Conservation (phyloP, 2,888 invertebrate genomes). For the Campaea margaritaria region DNA sequence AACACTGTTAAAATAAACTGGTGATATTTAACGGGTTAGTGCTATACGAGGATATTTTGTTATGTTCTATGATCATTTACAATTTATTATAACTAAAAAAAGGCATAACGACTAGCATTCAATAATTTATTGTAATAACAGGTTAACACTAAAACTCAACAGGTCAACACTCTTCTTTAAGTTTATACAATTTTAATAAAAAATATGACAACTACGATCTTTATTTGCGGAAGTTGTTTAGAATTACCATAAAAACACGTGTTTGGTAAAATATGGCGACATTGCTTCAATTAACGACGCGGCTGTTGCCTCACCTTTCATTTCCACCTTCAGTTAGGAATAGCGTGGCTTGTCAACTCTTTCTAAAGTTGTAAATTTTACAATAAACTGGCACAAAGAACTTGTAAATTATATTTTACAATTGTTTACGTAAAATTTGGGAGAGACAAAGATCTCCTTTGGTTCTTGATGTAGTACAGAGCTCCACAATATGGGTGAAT, state of each 20-base stretch:
- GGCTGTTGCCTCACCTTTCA: too few relatives aligned
- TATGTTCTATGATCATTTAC: too few relatives aligned
- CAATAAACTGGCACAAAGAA: constrained; percentile 14
- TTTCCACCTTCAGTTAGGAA: not conserved
- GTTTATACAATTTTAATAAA: too few relatives aligned
- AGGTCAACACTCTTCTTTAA: too few relatives aligned
- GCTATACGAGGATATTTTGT: too few relatives aligned
- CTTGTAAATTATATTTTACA: constrained; percentile 71
- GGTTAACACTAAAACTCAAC: too few relatives aligned
- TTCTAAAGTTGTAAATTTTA: constrained; percentile 33
- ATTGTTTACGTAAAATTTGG: constrained; percentile 69
- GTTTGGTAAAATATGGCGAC: not conserved
- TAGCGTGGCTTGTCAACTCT: constrained; percentile 35
- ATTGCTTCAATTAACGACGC: constrained; percentile 11
- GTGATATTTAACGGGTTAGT: too few relatives aligned
- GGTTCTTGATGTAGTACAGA: constrained; percentile 37
- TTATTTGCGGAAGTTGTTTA: constrained; percentile 1
- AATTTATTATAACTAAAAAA: too few relatives aligned
- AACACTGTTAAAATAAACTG: too few relatives aligned
- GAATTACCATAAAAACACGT: constrained; percentile 1
- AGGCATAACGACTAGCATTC: too few relatives aligned
- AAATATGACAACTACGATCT: too few relatives aligned
- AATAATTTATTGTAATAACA: too few relatives aligned
- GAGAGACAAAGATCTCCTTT: constrained; percentile 53
- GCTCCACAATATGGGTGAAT: constrained; percentile 20